A percentile compares a stretch with the other conserved stretches of the same genome.
Conservation (phyloP, 2,113 vertebrate genomes). For the Anser brachyrhynchus region DNA sequence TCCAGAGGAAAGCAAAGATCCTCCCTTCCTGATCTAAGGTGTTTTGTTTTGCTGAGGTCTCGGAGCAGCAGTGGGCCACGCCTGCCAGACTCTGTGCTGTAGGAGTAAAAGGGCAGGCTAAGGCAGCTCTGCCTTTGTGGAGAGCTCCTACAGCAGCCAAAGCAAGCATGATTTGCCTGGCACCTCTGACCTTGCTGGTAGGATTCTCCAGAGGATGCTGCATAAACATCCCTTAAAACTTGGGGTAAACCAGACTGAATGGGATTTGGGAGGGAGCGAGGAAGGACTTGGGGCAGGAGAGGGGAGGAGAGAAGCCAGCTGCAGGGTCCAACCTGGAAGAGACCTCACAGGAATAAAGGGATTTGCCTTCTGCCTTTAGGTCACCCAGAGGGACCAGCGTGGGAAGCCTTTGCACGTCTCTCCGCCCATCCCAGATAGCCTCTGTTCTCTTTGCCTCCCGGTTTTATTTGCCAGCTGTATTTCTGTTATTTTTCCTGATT, state of each 20-base stretch:
- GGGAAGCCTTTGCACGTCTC: accelerated
- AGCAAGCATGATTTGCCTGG: not conserved
- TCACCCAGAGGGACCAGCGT: not conserved
- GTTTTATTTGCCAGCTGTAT: constrained; percentile 18
- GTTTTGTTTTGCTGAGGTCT: not conserved
- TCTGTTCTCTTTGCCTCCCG: not conserved
- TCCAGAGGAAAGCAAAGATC: not conserved
- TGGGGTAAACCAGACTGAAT: not conserved
- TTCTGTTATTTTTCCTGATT: constrained; percentile 18
- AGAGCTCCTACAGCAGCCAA: not conserved
- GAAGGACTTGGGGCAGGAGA: not conserved
- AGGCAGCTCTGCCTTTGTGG: not conserved
- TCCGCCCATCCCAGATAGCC: not conserved
- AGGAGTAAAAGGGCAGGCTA: not conserved
- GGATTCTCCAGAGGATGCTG: not conserved
- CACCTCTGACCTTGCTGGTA: not conserved
- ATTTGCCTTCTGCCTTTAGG: not conserved
- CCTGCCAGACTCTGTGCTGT: not conserved
- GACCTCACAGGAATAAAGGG: not conserved
- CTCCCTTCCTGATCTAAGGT: not conserved
- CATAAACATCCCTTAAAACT: not conserved
- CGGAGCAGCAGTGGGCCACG: not conserved
- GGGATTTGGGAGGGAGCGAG: not conserved
- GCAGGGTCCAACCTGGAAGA: not conserved
- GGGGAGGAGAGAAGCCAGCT: not conserved